Conservation (phyloP, 2,888 invertebrate genomes). For the Epicampocera succincta region DNA sequence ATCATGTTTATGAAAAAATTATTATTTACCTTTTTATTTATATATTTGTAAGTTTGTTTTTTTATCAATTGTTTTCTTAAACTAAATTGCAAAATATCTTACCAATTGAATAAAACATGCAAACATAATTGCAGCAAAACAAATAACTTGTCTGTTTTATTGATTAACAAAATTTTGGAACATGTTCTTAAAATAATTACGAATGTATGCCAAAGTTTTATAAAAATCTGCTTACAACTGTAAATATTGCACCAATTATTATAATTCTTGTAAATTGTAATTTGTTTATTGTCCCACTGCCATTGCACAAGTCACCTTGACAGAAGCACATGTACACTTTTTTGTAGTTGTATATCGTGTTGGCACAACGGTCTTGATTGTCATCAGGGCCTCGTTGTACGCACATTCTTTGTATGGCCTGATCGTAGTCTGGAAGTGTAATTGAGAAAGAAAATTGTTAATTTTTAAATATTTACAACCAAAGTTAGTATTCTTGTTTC, state of each 20-base stretch:
- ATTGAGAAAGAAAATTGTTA: not conserved
- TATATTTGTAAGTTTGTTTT: conserved; percentile 36
- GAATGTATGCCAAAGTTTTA: conserved; percentile 6
- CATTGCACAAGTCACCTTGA: conserved; percentile 93
- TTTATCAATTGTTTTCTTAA: conserved; percentile 1
- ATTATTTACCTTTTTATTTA: conserved; percentile 6
- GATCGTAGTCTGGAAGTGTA: conserved; percentile 87
- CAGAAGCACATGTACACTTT: conserved; percentile 96
- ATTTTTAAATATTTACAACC: no score
- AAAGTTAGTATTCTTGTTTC: no score
- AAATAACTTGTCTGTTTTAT: not conserved
- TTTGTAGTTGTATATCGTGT: conserved; percentile 90
- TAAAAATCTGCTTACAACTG: conserved; percentile 30
- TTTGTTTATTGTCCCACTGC: conserved; percentile 45
- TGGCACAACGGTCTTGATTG: conserved; percentile 93
- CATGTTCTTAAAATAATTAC: no score
- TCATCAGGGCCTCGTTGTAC: conserved; percentile 93
- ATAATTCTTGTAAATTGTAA: conserved; percentile 38
- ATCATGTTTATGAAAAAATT: conserved; percentile 40
- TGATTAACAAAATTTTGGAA: not conserved
- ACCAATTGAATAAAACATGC: conserved; percentile 41
- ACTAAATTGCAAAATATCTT: not conserved
- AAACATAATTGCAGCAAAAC: not conserved
- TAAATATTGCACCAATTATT: conserved; percentile 48
- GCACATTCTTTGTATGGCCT: conserved; percentile 93